Conservation (phyloP, 1,140 invertebrate genomes). For the Goniozus legneri region DNA sequence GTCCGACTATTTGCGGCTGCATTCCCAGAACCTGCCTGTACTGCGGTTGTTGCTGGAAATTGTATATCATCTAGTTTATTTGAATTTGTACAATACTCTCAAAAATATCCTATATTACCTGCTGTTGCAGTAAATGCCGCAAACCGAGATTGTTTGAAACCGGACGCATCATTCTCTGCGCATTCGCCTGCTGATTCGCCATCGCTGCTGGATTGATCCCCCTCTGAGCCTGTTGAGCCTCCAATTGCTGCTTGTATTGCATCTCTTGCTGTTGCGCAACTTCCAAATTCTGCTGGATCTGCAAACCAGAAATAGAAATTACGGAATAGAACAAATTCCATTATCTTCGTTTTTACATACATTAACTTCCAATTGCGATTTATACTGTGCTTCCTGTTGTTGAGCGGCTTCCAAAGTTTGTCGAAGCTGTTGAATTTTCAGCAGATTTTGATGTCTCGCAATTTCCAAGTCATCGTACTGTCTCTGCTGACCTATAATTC, state of each 20-base stretch:
- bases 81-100: conserved; percentile 1
- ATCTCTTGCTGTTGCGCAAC: conserved; percentile 74
- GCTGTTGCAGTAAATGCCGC: conserved; percentile 66
- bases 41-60: conserved; percentile 48
- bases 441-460: conserved; percentile 66
- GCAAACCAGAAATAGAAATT: no score
- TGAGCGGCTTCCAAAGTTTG: conserved; percentile 73
- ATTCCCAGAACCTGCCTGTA: conserved; percentile 53
- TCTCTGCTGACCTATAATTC: conserved; percentile 53
- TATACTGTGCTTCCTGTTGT: conserved; percentile 72
- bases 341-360: conserved; percentile 21
- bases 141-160: conserved; percentile 67
- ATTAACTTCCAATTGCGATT: conserved; percentile 65
- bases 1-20: conserved; percentile 51
- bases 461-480: conserved; percentile 58
- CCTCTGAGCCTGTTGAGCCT: conserved; percentile 54
- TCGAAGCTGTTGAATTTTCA: conserved; percentile 65
- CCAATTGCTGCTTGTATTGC: conserved; percentile 71
- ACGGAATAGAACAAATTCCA: no score
- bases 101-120: conserved; percentile 49
- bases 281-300: conserved; percentile 71
- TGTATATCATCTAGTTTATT: conserved; percentile 4
- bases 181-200: conserved; percentile 46
- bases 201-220: conserved; percentile 41
- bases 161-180: conserved; percentile 64